A percentile compares a stretch with the other conserved stretches of the same genome.
Conservation (phyloP, 2,888 invertebrate genomes). For the Neria commutata region DNA sequence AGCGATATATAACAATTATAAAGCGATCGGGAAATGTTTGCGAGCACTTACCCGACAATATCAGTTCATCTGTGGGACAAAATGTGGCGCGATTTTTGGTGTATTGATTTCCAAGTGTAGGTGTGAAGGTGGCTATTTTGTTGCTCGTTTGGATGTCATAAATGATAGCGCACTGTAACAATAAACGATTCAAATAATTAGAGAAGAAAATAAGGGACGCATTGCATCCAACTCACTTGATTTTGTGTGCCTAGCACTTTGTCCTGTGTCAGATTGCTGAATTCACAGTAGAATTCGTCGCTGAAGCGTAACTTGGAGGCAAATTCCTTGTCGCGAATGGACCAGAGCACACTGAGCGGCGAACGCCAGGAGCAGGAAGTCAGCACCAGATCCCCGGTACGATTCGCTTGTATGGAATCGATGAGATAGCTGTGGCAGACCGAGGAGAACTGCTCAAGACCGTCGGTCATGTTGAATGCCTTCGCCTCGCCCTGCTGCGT, state of each 20-base stretch:
- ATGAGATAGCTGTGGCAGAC: conserved; percentile 88
- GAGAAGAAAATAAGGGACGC: not conserved
- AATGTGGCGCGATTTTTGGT: conserved; percentile 93
- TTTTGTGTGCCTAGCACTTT: conserved; percentile 87
- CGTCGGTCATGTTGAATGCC: conserved; percentile 83
- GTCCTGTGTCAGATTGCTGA: conserved; percentile 85
- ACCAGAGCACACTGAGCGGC: conserved; percentile 68
- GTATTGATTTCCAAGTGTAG: conserved; percentile 89
- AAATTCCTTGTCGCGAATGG: conserved; percentile 57
- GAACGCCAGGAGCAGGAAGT: conserved; percentile 86
- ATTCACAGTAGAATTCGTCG: conserved; percentile 90
- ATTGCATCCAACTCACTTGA: conserved; percentile 62
- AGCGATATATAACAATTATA: not conserved
- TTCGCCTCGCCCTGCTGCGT: conserved; percentile 91
- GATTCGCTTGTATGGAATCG: conserved; percentile 76
- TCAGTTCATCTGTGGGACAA: conserved; percentile 89
- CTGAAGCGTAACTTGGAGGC: conserved; percentile 72
- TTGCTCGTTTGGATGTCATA: conserved; percentile 87
- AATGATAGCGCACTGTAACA: conserved; percentile 64
- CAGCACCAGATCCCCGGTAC: conserved; percentile 78
- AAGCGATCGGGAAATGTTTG: not conserved
- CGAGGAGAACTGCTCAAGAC: conserved; percentile 77
- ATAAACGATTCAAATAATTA: not conserved
- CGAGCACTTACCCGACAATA: conserved; percentile 72
- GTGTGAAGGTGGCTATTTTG: conserved; percentile 74